Percentiles rank a stretch among this genome's conserved stretches.
Conservation (phyloP, 1,140 invertebrate species). For the Patella vulgata region DNA sequence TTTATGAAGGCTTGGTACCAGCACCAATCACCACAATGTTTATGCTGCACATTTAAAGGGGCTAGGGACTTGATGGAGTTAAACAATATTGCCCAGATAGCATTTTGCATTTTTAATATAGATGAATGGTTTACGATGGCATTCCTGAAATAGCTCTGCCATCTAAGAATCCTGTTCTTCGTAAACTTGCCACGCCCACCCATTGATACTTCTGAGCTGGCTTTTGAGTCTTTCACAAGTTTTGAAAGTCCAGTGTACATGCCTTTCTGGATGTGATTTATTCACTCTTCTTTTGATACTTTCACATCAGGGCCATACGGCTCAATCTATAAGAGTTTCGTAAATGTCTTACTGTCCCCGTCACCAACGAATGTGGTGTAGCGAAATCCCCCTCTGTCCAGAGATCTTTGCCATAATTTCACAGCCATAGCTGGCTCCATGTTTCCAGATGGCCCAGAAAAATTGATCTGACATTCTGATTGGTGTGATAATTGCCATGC, state of each 20-base stretch:
- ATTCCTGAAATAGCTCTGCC: too few relatives aligned
- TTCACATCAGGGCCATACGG: slow-evolving; percentile 6
- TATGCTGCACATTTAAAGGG: too few relatives aligned
- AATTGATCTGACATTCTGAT: slow-evolving; percentile 3
- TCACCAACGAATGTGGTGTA: slow-evolving; percentile 12
- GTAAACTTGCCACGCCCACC: slow-evolving; percentile 2
- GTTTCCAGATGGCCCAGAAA: neutral
- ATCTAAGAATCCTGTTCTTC: neutral
- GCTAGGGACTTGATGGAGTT: too few relatives aligned
- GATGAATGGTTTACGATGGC: too few relatives aligned
- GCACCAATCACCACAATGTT: too few relatives aligned
- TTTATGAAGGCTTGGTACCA: too few relatives aligned
- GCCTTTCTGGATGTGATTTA: slow-evolving; percentile 14
- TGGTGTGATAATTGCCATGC: neutral
- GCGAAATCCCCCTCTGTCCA: neutral
- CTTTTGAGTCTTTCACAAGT: neutral
- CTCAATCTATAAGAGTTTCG: neutral
- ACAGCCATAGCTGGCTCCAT: slow-evolving; percentile 16
- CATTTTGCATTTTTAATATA: too few relatives aligned
- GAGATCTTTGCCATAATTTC: neutral
- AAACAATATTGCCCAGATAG: too few relatives aligned
- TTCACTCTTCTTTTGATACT: slow-evolving; percentile 7
- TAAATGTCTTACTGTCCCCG: slow-evolving; percentile 9
- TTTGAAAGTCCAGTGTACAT: slow-evolving; percentile 1
- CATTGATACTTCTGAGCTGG: neutral